Conservation (phyloP, 2,113 vertebrate species). For the Brienomyrus brachyistius region DNA sequence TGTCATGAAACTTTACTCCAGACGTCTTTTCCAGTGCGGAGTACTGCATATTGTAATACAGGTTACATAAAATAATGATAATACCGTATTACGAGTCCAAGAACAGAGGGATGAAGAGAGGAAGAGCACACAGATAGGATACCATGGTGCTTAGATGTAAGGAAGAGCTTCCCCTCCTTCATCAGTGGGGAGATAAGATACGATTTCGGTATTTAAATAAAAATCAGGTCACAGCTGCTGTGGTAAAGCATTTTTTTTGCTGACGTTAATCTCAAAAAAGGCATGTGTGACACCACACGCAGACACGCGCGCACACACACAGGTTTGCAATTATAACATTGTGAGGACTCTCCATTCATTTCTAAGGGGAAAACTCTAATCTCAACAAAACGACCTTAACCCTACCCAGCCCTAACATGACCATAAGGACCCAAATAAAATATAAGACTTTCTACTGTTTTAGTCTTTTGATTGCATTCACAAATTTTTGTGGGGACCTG, state of each 20-base stretch:
- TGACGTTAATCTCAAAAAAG: background rate
- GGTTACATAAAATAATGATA: background rate
- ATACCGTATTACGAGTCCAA: background rate
- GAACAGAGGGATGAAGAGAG: background rate
- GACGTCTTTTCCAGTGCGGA: background rate
- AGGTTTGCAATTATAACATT: background rate
- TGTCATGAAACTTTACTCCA: background rate
- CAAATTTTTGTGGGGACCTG: no score
- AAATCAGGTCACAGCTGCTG: constrained; percentile 18
- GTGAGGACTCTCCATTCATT: no score
- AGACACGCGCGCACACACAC: background rate
- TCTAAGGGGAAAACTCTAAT: no score
- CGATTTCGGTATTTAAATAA: background rate
- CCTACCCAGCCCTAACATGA: no score
- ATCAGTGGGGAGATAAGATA: background rate
- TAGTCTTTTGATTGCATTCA: no score
- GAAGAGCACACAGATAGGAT: background rate
- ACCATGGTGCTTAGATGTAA: background rate
- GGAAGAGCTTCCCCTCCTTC: background rate
- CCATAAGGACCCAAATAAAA: no score
- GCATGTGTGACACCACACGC: background rate
- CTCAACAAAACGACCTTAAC: no score
- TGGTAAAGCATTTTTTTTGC: constrained; percentile 1
- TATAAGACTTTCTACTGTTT: no score
- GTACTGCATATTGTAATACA: background rate